These are phyloP conservation scores for Tringa solitaria DNA, from an alignment of 2,113 vertebrate species.

Conservation along the genomic window DNA sequence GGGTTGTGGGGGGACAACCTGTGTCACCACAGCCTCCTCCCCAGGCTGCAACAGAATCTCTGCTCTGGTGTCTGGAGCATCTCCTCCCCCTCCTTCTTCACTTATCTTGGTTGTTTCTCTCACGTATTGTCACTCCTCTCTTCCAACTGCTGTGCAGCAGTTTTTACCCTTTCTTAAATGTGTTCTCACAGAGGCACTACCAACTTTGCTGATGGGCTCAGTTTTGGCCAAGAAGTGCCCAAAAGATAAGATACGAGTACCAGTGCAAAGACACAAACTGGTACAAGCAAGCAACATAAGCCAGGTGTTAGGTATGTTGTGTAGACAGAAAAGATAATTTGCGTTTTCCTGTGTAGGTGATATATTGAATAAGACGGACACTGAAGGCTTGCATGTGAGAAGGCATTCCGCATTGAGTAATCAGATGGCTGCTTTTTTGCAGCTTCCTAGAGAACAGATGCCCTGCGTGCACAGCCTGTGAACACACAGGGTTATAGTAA, in stretches of 20 bases:
- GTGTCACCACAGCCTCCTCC: not conserved
- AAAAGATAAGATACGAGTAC: not conserved
- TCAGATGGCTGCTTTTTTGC: not conserved
- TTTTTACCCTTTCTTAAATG: not conserved
- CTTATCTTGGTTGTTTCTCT: not conserved
- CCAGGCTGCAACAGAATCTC: not conserved
- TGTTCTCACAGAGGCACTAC: not conserved
- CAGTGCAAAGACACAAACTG: not conserved
- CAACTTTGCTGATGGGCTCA: not conserved
- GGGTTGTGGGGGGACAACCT: too few species aligned
- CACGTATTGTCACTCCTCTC: not conserved
- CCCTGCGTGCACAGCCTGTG: not conserved
- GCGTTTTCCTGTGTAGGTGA: not conserved
- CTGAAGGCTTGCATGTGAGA: not conserved
- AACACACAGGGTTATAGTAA: not conserved
- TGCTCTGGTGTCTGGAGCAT: not conserved
- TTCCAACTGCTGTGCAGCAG: not conserved
- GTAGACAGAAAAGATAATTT: not conserved
- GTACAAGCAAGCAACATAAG: not conserved
- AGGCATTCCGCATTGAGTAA: not conserved
- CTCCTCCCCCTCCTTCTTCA: not conserved
- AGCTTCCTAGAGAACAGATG: not conserved
- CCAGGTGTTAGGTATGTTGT: not conserved
- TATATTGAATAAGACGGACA: not conserved
- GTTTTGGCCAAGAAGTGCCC: not conserved